These are phyloP conservation scores for Taenioides sp. DNA, from an alignment of 2,797 vertebrate genomes.

Conservation along the genomic window DNA sequence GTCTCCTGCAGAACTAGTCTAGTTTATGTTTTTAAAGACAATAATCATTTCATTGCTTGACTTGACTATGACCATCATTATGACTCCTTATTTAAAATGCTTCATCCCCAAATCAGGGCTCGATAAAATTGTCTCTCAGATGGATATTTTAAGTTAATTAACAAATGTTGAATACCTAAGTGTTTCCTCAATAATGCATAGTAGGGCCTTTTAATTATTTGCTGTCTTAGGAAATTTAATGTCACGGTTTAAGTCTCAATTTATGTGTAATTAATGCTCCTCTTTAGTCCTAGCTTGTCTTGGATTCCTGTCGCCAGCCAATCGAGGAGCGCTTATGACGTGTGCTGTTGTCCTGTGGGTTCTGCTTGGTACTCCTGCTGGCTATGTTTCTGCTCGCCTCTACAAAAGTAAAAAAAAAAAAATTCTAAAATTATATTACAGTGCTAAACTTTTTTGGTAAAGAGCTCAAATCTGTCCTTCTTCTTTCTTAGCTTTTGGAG, in stretches of 20 bases:
- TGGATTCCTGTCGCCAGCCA: constrained; percentile 96
- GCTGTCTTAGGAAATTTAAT: not conserved
- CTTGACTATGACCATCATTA: too few relatives aligned
- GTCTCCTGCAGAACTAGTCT: not conserved
- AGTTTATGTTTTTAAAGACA: not conserved
- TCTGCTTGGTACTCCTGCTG: constrained; percentile 86
- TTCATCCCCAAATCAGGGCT: too few relatives aligned
- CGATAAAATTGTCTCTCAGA: too few relatives aligned
- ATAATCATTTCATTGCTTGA: not conserved
- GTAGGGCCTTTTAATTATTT: not conserved
- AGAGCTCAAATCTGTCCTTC: not conserved
- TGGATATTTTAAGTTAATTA: not conserved
- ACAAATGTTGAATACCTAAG: too few relatives aligned
- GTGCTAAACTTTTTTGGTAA: not conserved
- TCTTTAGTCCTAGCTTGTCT: constrained; percentile 92
- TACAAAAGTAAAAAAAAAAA: constrained; percentile 95
- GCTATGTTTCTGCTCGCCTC: constrained; percentile 88
- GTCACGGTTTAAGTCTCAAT: not conserved
- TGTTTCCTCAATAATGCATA: not conserved
- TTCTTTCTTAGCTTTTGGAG: constrained; percentile 83
- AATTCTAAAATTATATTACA: constrained; percentile 4
- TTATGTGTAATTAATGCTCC: constrained; percentile 15
- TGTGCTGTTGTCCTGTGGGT: constrained; percentile 89
- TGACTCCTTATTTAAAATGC: too few relatives aligned
- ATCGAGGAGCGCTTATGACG: constrained; percentile 88